Base-by-base conservation (phyloP, 2,888 invertebrate genomes). In the Biston betularia region DNA sequence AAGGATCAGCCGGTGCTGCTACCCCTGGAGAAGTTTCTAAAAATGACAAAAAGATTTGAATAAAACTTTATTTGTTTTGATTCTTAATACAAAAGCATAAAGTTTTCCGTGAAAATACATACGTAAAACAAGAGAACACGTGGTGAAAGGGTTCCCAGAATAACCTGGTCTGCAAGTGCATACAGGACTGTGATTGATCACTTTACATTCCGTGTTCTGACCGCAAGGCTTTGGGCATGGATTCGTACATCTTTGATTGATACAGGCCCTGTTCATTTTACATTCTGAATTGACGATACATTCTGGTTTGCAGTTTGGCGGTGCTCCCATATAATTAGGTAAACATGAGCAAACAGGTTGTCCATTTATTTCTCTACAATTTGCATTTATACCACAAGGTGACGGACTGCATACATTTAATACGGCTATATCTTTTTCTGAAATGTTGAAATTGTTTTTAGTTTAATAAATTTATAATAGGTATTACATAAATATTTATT, bases 311-410 rank as follows among this genome's bases (percentile, higher is more conserved):
- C 95, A 95, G 71, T 92, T 93, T 53, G 95, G 96, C 52, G 96
- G 96, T 71, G 94, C 94, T 56, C 96, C 96, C 64, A 95, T 92
- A 76, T 95, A 96, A 77, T 95, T 94, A 9, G 95, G 92, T 56
- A 96, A 88, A 81, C 97, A 97, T 44, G 96, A 96, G 82, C 97
- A 97, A 50, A 96, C 95, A 0, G 96, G 96, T 85, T 96, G 96
- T 55, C 90, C 94, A 78, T 97, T 96, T 46, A 95, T 85, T 87
- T 96, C 96, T 71, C 94, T 95, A 82, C 97, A 97, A 73, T 96
- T 94, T 9, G 97, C 95, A 85, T 96, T 96, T 0, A 90, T 75
- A 45, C 97, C 97, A 87, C 97, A 97, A 8, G 96, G 95, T 3
- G 96, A 96, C 53, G 97, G 97, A 78, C 95, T 94, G 79, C 97